Base-by-base conservation (phyloP, 2,113 vertebrate genomes). In the Cryptotis parvus region DNA sequence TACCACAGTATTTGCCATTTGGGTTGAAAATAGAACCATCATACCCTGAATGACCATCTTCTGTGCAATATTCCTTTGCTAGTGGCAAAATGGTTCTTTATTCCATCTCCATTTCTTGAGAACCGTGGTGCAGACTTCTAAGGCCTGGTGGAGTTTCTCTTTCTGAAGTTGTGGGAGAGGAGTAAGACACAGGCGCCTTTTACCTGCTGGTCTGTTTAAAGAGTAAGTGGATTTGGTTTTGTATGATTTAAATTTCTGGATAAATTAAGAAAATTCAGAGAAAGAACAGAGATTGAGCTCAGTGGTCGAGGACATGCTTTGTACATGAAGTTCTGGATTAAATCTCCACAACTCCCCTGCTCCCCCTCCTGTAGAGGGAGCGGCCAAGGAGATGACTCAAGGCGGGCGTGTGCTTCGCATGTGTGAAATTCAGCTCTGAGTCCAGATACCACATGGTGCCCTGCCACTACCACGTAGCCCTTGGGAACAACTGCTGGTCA, bases 121-220 rank as follows among this genome's bases (percentile, higher is more conserved):
- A 85, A 43, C 29, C 39, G 41, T 22, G 27, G 33, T 74, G 37
- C 33, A 66, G 70, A 55, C 37, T 29, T 75, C 81, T 72, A 70
- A 79, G 76, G 41, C 68, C 74, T 91, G 9, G 31, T 41, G 22
- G 61, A 83, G 35, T 85, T 81, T 70, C 29, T 29, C 29, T 79
- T 52, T 58, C 63, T 83, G 86, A 73, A 84, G 27, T 33, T 70
- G 31, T 14, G 11, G 35, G 10, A 84, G 49, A 78, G 1, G 31
- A 75, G 24, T 73, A 27, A 81, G 35, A 75, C 39, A 58, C 7
- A 86, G 73, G 7, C n/a, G 73, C 1, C 26, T 87, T 49, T 78
- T 58, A 35, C 81, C n/a, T 80, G 55, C 24, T 41, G 45, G 33
- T 83, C 35, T 82, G 3, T 90, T 68, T 85, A 73, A 87, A 90